A percentile compares a stretch with the other conserved stretches of the same genome.
phyloP scores from a whole-genome alignment of 2,888 invertebrate species.

The Cephus pygmeus region DNA sequence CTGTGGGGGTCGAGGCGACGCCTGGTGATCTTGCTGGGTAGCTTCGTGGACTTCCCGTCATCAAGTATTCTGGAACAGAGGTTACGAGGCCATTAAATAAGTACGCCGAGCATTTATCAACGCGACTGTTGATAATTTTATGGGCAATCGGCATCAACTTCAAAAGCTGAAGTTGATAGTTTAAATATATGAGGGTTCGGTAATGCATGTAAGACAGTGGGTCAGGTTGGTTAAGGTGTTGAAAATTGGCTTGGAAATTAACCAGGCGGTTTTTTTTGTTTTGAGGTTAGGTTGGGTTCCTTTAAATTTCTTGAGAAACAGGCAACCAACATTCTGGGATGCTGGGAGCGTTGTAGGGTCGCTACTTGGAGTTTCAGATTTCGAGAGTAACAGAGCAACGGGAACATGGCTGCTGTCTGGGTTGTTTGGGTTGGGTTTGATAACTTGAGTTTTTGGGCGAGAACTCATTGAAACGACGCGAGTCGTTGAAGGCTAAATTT shows the following conservation, averaged over 20 bases:
- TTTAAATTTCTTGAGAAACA: neutral
- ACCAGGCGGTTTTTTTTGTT: neutral
- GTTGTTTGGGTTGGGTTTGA: neutral
- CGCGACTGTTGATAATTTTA: neutral
- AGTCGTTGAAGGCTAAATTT: neutral
- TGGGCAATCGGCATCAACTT: neutral
- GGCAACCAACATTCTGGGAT: neutral
- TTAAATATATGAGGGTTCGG: neutral
- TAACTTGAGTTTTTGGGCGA: neutral
- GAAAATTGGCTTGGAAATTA: neutral
- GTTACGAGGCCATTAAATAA: neutral
- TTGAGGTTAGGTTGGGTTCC: neutral
- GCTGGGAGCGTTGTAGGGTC: neutral
- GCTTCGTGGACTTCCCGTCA: conserved; percentile 63
- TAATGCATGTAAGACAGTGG: neutral
- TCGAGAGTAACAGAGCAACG: neutral
- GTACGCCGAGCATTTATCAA: neutral
- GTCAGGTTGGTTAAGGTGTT: neutral
- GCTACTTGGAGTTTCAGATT: neutral
- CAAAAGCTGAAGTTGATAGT: neutral
- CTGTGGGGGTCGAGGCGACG: conserved; percentile 55
- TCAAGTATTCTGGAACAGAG: conserved; percentile 61
- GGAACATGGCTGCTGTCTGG: neutral
- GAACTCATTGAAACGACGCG: neutral
- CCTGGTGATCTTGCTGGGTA: conserved; percentile 60